phyloP scores from a whole-genome alignment of 1,140 invertebrate genomes.

The Penaeus indicus region DNA sequence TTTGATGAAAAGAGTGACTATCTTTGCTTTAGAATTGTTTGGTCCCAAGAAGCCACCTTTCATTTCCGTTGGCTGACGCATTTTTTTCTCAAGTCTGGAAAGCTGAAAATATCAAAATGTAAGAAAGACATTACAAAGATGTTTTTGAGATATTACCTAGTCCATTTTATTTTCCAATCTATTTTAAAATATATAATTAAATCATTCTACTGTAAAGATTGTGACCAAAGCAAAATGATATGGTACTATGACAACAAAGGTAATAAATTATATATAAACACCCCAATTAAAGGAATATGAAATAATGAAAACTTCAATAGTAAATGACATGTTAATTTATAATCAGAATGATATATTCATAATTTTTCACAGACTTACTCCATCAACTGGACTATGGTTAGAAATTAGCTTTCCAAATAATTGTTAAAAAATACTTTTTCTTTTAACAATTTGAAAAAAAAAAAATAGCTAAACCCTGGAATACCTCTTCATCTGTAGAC shows the following conservation, averaged over 20 bases:
- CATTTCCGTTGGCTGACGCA: constrained; percentile 39
- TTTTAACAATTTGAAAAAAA: neutral
- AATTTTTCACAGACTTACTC: no score
- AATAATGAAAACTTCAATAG: no score
- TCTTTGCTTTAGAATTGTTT: constrained; percentile 65
- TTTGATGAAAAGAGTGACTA: constrained; percentile 63
- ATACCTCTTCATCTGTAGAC: constrained; percentile 21
- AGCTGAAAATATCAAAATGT: neutral
- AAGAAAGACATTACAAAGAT: neutral
- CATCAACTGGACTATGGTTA: no score
- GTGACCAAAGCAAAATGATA: neutral
- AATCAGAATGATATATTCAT: no score
- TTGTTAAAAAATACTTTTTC: no score
- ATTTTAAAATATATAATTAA: neutral
- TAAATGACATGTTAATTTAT: no score
- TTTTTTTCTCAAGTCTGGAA: constrained; percentile 34
- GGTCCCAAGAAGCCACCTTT: constrained; percentile 58
- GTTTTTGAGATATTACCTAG: no score
- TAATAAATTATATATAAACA: no score
- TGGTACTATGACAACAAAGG: neutral
- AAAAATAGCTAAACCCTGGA: no score
- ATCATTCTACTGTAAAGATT: neutral
- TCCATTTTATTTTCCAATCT: neutral
- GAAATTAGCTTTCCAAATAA: no score
- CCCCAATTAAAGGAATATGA: no score